A percentile compares a stretch with the other conserved stretches of the same genome.
Conservation (phyloP, 2,888 invertebrate species). For the Lacanobia wlatinum region DNA sequence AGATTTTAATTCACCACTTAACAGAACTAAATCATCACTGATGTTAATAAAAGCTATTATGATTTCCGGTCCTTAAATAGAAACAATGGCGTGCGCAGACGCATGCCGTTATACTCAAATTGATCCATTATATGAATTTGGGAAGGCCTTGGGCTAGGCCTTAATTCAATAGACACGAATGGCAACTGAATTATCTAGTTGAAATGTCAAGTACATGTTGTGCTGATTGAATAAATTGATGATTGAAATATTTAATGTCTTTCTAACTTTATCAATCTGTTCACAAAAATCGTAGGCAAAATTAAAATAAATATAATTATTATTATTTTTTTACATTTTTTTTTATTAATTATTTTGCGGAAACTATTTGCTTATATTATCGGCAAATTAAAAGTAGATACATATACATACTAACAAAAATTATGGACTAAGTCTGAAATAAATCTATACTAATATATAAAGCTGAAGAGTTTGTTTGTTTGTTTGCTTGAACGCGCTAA, state of each 20-base stretch:
- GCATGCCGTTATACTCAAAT: slow-evolving; percentile 67
- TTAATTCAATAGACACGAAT: slow-evolving; percentile 34
- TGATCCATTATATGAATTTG: slow-evolving; percentile 63
- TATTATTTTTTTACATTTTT: too few species aligned
- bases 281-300: background rate
- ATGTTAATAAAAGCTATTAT: slow-evolving; percentile 42
- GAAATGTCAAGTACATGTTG: slow-evolving; percentile 27
- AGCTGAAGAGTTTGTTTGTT: too few species aligned
- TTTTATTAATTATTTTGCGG: too few species aligned
- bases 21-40: slow-evolving; percentile 26
- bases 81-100: slow-evolving; percentile 64
- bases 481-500: too few species aligned
- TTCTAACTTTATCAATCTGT: background rate
- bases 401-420: too few species aligned
- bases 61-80: slow-evolving; percentile 59
- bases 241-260: background rate
- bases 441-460: too few species aligned
- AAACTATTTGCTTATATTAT: too few species aligned
- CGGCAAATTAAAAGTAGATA: background rate
- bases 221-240: slow-evolving; percentile 16
- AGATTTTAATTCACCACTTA: background rate
- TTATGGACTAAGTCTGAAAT: too few species aligned
- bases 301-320: too few species aligned
- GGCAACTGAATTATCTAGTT: slow-evolving; percentile 36
- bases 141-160: slow-evolving; percentile 54